Evolutionary conservation across 2,797 vertebrate species (phyloP).

Genomic region (Scolopax bukidnonensis): DNA sequence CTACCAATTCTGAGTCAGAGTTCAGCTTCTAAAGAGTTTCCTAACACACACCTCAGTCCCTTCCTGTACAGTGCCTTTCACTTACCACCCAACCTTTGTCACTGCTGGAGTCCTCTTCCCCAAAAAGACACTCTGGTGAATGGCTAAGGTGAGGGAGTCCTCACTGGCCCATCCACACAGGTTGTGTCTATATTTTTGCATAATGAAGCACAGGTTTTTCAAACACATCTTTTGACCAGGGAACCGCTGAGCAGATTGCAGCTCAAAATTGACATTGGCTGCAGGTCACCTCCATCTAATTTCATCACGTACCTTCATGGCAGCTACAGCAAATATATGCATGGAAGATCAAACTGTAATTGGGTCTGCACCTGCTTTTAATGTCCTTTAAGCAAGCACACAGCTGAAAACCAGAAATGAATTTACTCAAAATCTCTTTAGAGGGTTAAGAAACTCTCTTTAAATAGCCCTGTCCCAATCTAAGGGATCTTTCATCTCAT

Average conservation of each 20-base stretch:
- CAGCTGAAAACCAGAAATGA: not conserved
- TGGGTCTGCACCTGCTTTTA: not conserved
- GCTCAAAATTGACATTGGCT: not conserved
- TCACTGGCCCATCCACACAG: not conserved
- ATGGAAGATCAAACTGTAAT: not conserved
- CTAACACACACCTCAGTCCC: not conserved
- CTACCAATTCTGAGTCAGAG: not conserved
- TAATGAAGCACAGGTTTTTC: not conserved
- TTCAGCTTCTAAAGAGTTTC: not conserved
- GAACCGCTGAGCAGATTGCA: not conserved
- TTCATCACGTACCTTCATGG: not conserved
- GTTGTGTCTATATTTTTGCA: not conserved
- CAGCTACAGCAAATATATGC: not conserved
- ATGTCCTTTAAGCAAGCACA: not conserved
- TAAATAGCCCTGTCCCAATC: not conserved
- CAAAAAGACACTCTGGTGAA: accelerated
- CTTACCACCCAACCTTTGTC: not conserved
- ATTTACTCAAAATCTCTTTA: not conserved
- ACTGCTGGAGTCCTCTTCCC: not conserved
- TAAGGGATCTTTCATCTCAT: not conserved
- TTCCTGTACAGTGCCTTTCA: not conserved
- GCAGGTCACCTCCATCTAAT: not conserved
- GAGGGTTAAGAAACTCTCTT: not conserved
- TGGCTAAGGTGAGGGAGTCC: not conserved
- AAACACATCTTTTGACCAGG: not conserved